Conservation (phyloP, 2,888 invertebrate genomes). For the Pseudococcus longispinus region DNA sequence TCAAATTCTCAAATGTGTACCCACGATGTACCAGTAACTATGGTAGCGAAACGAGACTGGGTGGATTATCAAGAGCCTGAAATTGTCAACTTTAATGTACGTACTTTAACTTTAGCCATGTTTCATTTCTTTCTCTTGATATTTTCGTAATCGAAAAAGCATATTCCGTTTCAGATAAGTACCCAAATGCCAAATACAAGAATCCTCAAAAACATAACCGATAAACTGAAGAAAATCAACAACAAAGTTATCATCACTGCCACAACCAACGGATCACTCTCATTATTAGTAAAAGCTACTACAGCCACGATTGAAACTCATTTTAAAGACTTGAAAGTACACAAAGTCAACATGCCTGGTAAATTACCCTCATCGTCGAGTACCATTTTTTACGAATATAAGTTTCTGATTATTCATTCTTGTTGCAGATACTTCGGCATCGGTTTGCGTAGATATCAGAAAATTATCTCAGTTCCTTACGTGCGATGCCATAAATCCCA, state of each 20-base stretch:
- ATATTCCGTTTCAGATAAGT: constrained; percentile 71
- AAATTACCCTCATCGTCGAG: constrained; percentile 17
- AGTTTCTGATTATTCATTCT: neutral
- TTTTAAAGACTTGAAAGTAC: constrained; percentile 76
- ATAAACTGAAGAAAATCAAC: constrained; percentile 82
- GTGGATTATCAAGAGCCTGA: constrained; percentile 76
- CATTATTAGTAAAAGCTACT: constrained; percentile 79
- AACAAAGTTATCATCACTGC: constrained; percentile 76
- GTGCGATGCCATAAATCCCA: constrained; percentile 79
- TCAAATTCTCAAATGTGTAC: constrained; percentile 72
- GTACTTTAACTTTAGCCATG: constrained; percentile 59
- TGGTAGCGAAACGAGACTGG: constrained; percentile 80
- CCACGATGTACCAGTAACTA: constrained; percentile 82
- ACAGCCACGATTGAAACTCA: constrained; percentile 81
- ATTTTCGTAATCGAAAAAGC: neutral
- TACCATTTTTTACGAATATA: neutral
- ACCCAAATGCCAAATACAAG: constrained; percentile 80
- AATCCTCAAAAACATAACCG: constrained; percentile 78
- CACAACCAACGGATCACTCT: constrained; percentile 74
- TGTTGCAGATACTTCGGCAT: constrained; percentile 61
- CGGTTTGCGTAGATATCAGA: constrained; percentile 77
- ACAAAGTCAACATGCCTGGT: constrained; percentile 28
- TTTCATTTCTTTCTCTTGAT: neutral
- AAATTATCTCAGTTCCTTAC: constrained; percentile 80
- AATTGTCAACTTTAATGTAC: constrained; percentile 78